These are phyloP conservation scores for Crambe crambe DNA, from an alignment of 37 sponge, comb jelly and placozoan species.

Conservation along the genomic window DNA sequence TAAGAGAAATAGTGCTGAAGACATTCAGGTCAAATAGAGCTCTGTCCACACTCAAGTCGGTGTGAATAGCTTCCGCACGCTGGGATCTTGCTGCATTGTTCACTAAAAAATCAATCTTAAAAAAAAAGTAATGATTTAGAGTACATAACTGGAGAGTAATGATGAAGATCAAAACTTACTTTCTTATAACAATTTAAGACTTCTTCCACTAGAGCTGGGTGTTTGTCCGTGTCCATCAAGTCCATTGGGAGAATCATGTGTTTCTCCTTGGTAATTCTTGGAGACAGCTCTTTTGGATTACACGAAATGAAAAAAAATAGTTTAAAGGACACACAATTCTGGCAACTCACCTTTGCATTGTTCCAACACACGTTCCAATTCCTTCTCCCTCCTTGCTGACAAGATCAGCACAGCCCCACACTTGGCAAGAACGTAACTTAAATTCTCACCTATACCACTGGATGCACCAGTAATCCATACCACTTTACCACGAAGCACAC, in stretches of 20 bases:
- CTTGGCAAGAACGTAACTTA: constrained; percentile 75
- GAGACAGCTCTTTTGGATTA: constrained; percentile 54
- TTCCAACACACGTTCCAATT: constrained; percentile 74
- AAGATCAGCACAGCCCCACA: constrained; percentile 78
- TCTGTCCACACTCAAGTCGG: constrained; percentile 73
- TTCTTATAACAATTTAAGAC: constrained; percentile 54
- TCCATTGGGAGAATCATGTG: constrained; percentile 73
- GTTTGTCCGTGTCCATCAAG: constrained; percentile 52
- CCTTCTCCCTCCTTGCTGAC: constrained; percentile 84
- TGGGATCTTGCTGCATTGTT: constrained; percentile 95
- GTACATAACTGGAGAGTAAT: not conserved
- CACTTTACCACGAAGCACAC: constrained; percentile 72
- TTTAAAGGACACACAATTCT: not conserved
- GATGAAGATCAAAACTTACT: no score
- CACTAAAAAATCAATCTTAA: constrained; percentile 87
- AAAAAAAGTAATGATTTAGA: not conserved
- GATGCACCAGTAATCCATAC: constrained; percentile 97
- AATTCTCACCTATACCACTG: constrained; percentile 86
- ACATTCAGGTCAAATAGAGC: constrained; percentile 78
- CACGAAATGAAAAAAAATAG: not conserved
- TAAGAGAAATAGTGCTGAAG: constrained; percentile 84
- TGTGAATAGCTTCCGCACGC: constrained; percentile 73
- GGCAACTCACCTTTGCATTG: constrained; percentile 77
- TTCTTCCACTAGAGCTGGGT: constrained; percentile 27
- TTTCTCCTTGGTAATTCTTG: constrained; percentile 22